A percentile compares a stretch with the other conserved stretches of the same genome.
Evolutionary conservation across 2,888 invertebrate species (phyloP).

Genomic region (Microctonus aethiopoides): DNA sequence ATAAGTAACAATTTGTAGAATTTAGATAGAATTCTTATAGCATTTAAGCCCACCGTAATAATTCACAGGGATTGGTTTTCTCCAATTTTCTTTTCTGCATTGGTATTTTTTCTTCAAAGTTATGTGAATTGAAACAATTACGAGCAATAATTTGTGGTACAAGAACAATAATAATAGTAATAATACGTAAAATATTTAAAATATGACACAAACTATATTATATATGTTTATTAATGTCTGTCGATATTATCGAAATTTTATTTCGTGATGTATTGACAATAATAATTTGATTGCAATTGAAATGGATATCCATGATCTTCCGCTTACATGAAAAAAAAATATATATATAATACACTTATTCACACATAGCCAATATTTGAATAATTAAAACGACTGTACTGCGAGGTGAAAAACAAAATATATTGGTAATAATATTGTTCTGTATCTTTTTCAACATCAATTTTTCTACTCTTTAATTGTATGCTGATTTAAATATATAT

Average conservation of each 20-base stretch:
- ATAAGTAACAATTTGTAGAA: constrained; percentile 19
- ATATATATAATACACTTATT: background rate
- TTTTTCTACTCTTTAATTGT: background rate
- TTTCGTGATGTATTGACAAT: background rate
- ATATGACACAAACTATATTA: constrained; percentile 1
- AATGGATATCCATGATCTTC: constrained; percentile 15
- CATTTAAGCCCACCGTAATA: constrained; percentile 21
- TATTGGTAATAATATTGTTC: background rate
- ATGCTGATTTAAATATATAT: background rate
- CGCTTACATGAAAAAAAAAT: background rate
- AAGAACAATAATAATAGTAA: background rate
- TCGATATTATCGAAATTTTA: background rate
- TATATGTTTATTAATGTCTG: background rate
- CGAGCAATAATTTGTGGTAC: constrained; percentile 19
- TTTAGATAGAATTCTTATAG: constrained; percentile 16
- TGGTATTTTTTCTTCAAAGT: background rate
- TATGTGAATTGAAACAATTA: background rate
- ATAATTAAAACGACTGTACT: background rate
- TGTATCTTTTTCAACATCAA: background rate
- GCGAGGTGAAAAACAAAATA: background rate
- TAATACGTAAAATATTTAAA: background rate
- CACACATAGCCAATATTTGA: background rate
- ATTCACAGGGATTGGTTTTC: background rate
- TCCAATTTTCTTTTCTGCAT: background rate
- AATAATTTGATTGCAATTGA: constrained; percentile 6